phyloP scores from a whole-genome alignment of 2,113 vertebrate genomes.

The Colinus virginianus region DNA sequence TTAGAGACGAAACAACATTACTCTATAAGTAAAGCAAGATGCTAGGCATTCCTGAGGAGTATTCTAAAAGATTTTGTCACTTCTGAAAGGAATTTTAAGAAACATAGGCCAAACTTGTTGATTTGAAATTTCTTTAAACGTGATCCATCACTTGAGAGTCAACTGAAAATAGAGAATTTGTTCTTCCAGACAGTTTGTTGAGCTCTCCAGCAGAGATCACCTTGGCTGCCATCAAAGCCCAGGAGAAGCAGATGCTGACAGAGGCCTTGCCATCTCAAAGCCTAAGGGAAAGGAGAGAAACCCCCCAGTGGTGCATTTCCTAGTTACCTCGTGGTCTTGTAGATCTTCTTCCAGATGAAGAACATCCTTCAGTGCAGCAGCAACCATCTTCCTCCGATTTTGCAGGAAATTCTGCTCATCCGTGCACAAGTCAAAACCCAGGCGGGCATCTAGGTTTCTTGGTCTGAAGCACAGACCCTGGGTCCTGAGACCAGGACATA shows the following conservation, averaged over 20 bases:
- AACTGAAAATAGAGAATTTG: background rate
- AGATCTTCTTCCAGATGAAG: conserved; percentile 80
- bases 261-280: background rate
- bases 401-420: conserved; percentile 83
- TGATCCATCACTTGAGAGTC: background rate
- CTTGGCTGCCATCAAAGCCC: background rate
- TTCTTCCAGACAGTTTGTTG: background rate
- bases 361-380: conserved; percentile 75
- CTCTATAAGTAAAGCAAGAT: background rate
- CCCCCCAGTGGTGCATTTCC: background rate
- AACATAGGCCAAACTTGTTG: background rate
- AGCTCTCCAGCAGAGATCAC: background rate
- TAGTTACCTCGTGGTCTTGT: conserved; percentile 76
- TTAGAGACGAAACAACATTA: background rate
- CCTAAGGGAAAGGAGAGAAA: background rate
- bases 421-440: conserved; percentile 81
- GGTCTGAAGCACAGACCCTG: conserved; percentile 64
- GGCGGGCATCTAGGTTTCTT: conserved; percentile 75
- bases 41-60: background rate
- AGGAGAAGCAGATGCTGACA: background rate
- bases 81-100: background rate
- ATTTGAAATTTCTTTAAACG: background rate
- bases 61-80: background rate
- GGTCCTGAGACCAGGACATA: conserved; percentile 61
- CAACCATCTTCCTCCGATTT: conserved; percentile 79